A percentile compares a stretch with the other conserved stretches of the same genome.
phyloP scores from a whole-genome alignment of 2,113 vertebrate species.

The Sprattus sprattus region DNA sequence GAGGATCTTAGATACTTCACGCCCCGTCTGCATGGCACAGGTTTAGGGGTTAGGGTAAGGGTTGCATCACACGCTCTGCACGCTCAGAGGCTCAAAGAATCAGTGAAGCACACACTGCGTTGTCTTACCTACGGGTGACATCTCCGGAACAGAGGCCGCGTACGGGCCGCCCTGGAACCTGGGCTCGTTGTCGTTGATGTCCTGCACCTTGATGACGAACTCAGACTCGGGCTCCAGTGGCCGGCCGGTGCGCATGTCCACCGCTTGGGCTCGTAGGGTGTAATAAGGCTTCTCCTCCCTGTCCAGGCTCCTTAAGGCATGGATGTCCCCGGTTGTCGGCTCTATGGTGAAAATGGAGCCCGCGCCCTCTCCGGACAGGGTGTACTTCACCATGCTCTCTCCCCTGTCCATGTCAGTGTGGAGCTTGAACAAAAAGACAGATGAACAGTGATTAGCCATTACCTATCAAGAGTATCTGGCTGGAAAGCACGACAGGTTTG shows the following conservation, averaged over 20 bases:
- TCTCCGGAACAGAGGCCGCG: slow-evolving; percentile 86
- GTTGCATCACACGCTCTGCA: background rate
- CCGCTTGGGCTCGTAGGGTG: slow-evolving; percentile 85
- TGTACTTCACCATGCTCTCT: slow-evolving; percentile 86
- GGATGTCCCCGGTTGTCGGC: slow-evolving; percentile 90
- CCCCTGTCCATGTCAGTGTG: slow-evolving; percentile 93
- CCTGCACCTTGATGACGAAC: slow-evolving; percentile 96
- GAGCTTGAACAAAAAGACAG: slow-evolving; percentile 69
- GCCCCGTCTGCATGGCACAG: background rate
- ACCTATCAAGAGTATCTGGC: background rate
- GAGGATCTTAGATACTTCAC: background rate
- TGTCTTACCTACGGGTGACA: slow-evolving; percentile 90
- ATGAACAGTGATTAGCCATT: background rate
- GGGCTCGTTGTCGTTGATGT: slow-evolving; percentile 95
- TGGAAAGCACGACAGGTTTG: background rate
- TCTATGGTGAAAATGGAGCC: slow-evolving; percentile 92
- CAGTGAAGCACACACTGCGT: background rate
- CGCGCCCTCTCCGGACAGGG: slow-evolving; percentile 89
- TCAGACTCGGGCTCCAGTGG: slow-evolving; percentile 90
- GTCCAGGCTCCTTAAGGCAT: slow-evolving; percentile 87
- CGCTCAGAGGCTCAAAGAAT: background rate
- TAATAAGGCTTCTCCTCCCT: slow-evolving; percentile 91
- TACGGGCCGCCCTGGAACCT: slow-evolving; percentile 88
- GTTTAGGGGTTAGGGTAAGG: background rate
- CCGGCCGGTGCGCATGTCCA: slow-evolving; percentile 82